Evolutionary conservation across 2,797 vertebrate species (phyloP).

Genomic region (Silurus aristotelis): DNA sequence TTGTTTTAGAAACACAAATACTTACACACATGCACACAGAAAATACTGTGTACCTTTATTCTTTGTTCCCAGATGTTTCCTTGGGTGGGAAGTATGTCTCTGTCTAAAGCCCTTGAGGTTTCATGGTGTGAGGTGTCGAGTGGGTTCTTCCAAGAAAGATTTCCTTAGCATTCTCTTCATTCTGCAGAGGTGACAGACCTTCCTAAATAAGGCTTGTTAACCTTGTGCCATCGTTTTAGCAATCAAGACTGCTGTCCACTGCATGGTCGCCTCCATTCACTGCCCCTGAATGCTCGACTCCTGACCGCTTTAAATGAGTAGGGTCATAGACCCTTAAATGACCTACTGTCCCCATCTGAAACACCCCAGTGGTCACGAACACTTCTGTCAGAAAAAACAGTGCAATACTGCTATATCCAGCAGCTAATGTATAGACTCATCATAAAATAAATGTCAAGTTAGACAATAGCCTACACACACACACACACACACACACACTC

Average conservation of each 20-base stretch:
- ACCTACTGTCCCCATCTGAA: slow-evolving; percentile 52
- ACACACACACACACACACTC: slow-evolving; percentile 30
- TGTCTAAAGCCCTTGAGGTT: slow-evolving; percentile 62
- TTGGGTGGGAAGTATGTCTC: slow-evolving; percentile 62
- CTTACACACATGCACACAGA: neutral
- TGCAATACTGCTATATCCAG: slow-evolving; percentile 42
- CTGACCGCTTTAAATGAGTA: slow-evolving; percentile 66
- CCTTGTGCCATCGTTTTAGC: slow-evolving; percentile 61
- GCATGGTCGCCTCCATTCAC: slow-evolving; percentile 80
- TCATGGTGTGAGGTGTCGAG: slow-evolving; percentile 55
- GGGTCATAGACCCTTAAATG: slow-evolving; percentile 72
- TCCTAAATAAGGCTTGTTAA: slow-evolving; percentile 72
- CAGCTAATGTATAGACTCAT: slow-evolving; percentile 57
- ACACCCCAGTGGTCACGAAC: slow-evolving; percentile 61
- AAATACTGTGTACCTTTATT: slow-evolving; percentile 44
- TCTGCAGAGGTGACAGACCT: slow-evolving; percentile 70
- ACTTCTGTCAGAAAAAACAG: slow-evolving; percentile 56
- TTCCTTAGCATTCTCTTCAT: slow-evolving; percentile 51
- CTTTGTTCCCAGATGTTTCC: slow-evolving; percentile 61
- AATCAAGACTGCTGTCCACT: slow-evolving; percentile 67
- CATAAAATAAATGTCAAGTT: slow-evolving; percentile 53
- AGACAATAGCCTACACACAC: slow-evolving; percentile 40
- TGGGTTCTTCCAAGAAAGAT: slow-evolving; percentile 60
- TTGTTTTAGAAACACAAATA: neutral
- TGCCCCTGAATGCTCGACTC: slow-evolving; percentile 31